Evolutionary conservation across 2,797 vertebrate genomes (phyloP).

Genomic region (Carapus acus): DNA sequence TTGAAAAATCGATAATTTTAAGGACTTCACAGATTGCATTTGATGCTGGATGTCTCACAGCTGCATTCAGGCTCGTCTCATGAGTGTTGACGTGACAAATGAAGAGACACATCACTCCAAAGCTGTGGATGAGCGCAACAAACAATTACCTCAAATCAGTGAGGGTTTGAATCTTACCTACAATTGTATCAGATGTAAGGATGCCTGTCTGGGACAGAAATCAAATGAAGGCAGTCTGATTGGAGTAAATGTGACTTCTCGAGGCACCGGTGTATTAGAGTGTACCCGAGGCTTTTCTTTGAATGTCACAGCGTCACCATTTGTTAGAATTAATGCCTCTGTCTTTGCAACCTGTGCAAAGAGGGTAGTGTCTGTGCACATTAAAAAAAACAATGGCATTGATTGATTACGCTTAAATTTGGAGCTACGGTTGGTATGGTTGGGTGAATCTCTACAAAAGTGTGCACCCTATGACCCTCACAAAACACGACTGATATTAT

Average conservation of each 20-base stretch:
- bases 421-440: too few species aligned
- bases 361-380: too few species aligned
- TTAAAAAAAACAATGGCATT: too few species aligned
- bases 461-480: too few species aligned
- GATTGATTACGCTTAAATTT: too few species aligned
- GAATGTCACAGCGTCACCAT: constrained; percentile 1
- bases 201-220: not conserved
- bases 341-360: too few species aligned
- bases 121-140: too few species aligned
- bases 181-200: not conserved
- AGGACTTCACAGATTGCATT: constrained; percentile 19
- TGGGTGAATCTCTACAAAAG: too few species aligned
- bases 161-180: not conserved
- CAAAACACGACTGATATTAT: too few species aligned
- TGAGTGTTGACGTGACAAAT: constrained; percentile 4
- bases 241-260: not conserved
- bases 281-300: not conserved
- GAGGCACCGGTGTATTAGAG: not conserved
- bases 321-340: not conserved
- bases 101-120: not conserved
- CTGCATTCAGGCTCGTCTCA: constrained; percentile 4
- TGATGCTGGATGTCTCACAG: constrained; percentile 22
- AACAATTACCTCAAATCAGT: too few species aligned
- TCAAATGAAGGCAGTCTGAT: constrained; percentile 1
- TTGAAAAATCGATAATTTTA: constrained; percentile 31